These are phyloP conservation scores for Nycticorax nycticorax DNA, from an alignment of 2,113 vertebrate species.

Conservation along the genomic window DNA sequence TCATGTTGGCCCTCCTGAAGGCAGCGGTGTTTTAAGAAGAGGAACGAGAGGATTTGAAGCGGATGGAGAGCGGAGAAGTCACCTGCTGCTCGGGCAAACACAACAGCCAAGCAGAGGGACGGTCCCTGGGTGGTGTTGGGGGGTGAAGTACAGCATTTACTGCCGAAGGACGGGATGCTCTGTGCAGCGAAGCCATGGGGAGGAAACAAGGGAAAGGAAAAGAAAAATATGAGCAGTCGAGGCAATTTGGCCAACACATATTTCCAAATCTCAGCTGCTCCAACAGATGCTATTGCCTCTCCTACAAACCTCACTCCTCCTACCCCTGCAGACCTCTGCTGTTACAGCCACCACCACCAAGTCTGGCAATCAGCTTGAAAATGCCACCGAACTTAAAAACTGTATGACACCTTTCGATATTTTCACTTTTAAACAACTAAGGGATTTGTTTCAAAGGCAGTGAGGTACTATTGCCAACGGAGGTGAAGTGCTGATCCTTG, in stretches of 20 bases:
- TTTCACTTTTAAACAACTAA: neutral
- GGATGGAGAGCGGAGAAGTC: constrained; percentile 47
- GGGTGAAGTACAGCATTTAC: neutral
- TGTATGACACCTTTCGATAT: neutral
- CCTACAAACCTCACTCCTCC: neutral
- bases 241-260: rapidly evolving
- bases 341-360: neutral
- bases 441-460: neutral
- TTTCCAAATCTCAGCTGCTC: neutral
- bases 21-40: constrained; percentile 37
- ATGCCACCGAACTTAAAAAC: neutral
- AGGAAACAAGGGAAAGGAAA: neutral
- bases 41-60: constrained; percentile 29
- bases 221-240: neutral
- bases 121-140: neutral
- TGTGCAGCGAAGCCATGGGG: neutral
- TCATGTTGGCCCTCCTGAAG: constrained; percentile 63
- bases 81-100: constrained; percentile 50
- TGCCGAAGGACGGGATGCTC: neutral
- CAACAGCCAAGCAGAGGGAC: neutral
- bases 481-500: neutral
- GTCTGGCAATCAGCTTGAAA: neutral
- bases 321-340: neutral
- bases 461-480: neutral
- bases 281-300: neutral